Evolutionary conservation across 2,888 invertebrate species (phyloP), one percentile per base, ranked within the genome.

Genomic region (Leptinotarsa rubiginosa): DNA sequence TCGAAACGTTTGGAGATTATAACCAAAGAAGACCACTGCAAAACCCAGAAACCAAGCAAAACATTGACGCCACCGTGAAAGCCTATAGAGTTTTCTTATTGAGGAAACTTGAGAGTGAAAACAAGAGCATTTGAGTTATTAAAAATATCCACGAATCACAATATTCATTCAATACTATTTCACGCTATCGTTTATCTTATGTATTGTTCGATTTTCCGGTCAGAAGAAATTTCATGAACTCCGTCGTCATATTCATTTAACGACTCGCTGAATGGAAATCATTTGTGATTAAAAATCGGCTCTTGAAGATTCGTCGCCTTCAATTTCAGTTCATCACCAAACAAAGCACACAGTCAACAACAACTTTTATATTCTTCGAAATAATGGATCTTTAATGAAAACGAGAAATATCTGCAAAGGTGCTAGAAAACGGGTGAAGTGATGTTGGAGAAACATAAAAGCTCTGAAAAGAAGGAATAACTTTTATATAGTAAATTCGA

Each of bases 401-500:
- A 20, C 56, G 4, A 56, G 56, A 25, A 56, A 22, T 56, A 22
- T 4, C 22, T 22, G 56, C 56, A 4, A 56, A 56, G 56, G 56
- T 56, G 22, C n/a, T 62, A 41, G 62, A n/a, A 41, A 31, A 12
- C 62, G 12, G 16, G 18, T 41, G 62, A n/a, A 62, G 62, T 41
- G n/a, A 41, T n/a, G 31, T 13, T 31, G 20, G 18, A 47, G n/a
- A 25, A 67, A 52, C 22, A 50, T 49, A 67, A 56, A 56, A 69
- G 54, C 13, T 31, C 22, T 52, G 18, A 25, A 20, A 50, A 16
- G 49, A 50, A 66, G 69, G 66, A 74, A 70, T 70, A 70, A 70
- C 65, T 67, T 74, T 70, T 70, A 70, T 74, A 70, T 64, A 41
- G 50, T 69, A 54, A 70, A 75, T 75, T 69, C 65, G 75, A 70